Conservation (phyloP, 2,113 vertebrate genomes). For the Aplodontia rufa region DNA sequence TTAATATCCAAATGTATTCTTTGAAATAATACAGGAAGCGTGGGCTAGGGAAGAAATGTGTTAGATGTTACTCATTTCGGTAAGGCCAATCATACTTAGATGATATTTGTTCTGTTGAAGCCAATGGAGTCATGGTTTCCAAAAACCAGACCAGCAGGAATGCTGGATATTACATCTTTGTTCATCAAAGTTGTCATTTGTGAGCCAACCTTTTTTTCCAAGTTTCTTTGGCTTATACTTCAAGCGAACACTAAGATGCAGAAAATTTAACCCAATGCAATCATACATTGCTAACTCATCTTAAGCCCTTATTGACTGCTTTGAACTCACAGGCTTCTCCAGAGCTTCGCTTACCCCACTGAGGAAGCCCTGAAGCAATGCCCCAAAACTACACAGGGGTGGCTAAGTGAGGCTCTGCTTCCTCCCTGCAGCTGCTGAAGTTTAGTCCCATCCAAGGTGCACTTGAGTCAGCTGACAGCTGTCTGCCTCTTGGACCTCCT, state of each 20-base stretch:
- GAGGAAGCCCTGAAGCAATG: neutral
- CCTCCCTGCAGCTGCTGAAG: neutral
- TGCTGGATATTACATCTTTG: neutral
- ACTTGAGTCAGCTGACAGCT: neutral
- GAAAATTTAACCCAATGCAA: slow-evolving; percentile 41
- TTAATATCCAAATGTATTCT: neutral
- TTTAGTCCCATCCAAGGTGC: neutral
- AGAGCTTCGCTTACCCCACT: neutral
- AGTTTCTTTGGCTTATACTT: slow-evolving; percentile 31
- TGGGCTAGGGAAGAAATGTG: neutral
- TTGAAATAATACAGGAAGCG: neutral
- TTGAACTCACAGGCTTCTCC: neutral
- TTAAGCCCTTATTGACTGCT: neutral
- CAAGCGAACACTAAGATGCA: slow-evolving; percentile 25
- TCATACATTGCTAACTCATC: neutral
- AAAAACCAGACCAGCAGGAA: slow-evolving; percentile 10
- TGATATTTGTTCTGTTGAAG: neutral
- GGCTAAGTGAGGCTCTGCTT: neutral
- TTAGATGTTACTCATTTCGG: neutral
- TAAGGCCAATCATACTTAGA: neutral
- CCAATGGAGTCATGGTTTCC: slow-evolving; percentile 19
- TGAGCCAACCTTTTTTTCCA: slow-evolving; percentile 2
- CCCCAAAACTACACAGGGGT: neutral
- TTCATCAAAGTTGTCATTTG: neutral
- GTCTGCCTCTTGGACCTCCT: neutral